These are phyloP conservation scores for Antheraea assamensis DNA, from an alignment of 2,888 invertebrate species.

Conservation along the genomic window DNA sequence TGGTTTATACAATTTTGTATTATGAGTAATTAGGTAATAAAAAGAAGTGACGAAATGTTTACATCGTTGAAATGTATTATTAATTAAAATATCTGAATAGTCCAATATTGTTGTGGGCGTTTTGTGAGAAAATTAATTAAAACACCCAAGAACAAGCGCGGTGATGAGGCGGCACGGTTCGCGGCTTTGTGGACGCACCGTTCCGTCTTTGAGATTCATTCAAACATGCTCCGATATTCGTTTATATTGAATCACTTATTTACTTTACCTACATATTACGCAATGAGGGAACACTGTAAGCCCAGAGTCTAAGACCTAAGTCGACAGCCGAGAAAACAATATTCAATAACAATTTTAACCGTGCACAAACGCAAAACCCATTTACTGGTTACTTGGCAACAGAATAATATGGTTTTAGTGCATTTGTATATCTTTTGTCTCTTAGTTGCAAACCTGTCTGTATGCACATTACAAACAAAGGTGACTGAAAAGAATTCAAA, in stretches of 20 bases:
- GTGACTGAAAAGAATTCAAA: too few relatives aligned
- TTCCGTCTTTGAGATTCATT: not conserved
- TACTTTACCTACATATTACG: not conserved
- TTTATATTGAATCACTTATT: not conserved
- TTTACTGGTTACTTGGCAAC: not conserved
- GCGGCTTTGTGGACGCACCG: not conserved
- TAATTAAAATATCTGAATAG: conserved; percentile 48
- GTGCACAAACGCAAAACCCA: not conserved
- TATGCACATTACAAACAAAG: too few relatives aligned
- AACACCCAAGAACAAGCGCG: conserved; percentile 18
- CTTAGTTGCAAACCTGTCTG: not conserved
- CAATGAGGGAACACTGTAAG: too few relatives aligned
- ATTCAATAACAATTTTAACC: not conserved
- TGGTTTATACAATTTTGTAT: not conserved
- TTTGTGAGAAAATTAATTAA: conserved; percentile 59
- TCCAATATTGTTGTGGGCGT: conserved; percentile 36
- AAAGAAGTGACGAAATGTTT: not conserved
- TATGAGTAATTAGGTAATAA: not conserved
- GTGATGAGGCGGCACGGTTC: not conserved
- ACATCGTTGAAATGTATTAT: conserved; percentile 29
- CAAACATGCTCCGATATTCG: not conserved
- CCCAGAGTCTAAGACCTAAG: not conserved
- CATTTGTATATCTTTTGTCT: not conserved
- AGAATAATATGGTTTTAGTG: not conserved
- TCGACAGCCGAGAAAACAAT: not conserved